Conservation (phyloP, 2,888 invertebrate genomes). For the Eulithis prunata region DNA sequence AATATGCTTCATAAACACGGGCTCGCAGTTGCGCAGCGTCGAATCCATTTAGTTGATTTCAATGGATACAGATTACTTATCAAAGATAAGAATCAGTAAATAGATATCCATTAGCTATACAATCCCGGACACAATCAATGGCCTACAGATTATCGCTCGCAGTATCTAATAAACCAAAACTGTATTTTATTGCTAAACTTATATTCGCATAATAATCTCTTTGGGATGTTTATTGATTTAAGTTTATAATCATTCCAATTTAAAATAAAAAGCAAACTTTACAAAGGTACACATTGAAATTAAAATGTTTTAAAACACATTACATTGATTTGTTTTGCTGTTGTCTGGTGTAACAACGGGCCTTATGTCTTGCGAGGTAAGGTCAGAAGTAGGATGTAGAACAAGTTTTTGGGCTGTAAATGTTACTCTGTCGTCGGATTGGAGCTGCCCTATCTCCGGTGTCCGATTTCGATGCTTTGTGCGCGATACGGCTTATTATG, state of each 20-base stretch:
- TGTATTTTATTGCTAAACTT: conserved; percentile 31
- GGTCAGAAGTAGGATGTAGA: conserved; percentile 50
- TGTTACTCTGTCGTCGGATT: conserved; percentile 65
- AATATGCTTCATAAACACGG: conserved; percentile 56
- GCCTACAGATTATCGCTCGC: conserved; percentile 40
- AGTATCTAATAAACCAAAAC: conserved; percentile 28
- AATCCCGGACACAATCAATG: conserved; percentile 62
- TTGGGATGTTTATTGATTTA: conserved; percentile 36
- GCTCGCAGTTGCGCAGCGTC: conserved; percentile 59
- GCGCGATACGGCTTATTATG: conserved; percentile 83
- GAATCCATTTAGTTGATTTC: conserved; percentile 66
- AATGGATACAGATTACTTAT: conserved; percentile 64
- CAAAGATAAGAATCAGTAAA: conserved; percentile 72
- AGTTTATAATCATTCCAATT: conserved; percentile 46
- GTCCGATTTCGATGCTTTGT: conserved; percentile 83
- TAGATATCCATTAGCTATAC: conserved; percentile 64
- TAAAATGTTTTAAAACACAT: conserved; percentile 72
- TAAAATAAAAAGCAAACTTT: conserved; percentile 62
- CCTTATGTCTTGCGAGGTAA: conserved; percentile 45
- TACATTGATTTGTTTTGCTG: conserved; percentile 39
- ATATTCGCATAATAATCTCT: conserved; percentile 33
- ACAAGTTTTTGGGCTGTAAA: conserved; percentile 51
- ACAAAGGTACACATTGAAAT: conserved; percentile 75
- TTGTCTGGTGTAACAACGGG: conserved; percentile 19
- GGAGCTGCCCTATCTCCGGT: conserved; percentile 80